phyloP scores from a whole-genome alignment of 2,797 vertebrate species.

The Sciurus carolinensis region DNA sequence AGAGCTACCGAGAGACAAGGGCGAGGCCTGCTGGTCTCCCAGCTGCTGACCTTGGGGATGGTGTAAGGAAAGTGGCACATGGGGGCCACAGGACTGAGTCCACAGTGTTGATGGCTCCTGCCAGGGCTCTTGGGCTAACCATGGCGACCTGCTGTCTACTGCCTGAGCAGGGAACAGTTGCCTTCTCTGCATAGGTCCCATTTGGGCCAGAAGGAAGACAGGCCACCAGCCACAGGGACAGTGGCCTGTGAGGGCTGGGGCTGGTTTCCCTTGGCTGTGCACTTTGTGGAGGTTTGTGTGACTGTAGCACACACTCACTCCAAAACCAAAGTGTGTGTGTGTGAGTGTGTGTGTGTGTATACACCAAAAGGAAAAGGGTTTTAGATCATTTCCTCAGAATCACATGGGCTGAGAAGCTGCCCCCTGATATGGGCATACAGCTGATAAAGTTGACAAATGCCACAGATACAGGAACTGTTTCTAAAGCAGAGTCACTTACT shows the following conservation, averaged over 20 bases:
- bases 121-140: neutral
- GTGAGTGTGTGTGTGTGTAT: too few species aligned
- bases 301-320: neutral
- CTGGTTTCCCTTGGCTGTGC: fast-evolving
- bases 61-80: fast-evolving
- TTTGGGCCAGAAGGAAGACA: neutral
- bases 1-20: neutral
- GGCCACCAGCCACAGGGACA: neutral
- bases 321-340: too few species aligned
- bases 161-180: neutral
- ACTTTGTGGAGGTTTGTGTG: neutral
- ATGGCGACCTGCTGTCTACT: neutral
- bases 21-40: neutral
- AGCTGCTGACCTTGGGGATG: neutral
- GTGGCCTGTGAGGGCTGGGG: fast-evolving
- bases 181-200: neutral
- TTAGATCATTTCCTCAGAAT: neutral
- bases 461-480: neutral
- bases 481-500: neutral
- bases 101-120: fast-evolving
- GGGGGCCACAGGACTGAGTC: neutral
- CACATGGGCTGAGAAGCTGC: neutral
- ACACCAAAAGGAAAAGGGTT: neutral
- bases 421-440: fast-evolving
- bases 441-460: neutral